These are phyloP conservation scores for Cyanocitta stelleri DNA, from an alignment of 2,113 vertebrate species.

Conservation along the genomic window DNA sequence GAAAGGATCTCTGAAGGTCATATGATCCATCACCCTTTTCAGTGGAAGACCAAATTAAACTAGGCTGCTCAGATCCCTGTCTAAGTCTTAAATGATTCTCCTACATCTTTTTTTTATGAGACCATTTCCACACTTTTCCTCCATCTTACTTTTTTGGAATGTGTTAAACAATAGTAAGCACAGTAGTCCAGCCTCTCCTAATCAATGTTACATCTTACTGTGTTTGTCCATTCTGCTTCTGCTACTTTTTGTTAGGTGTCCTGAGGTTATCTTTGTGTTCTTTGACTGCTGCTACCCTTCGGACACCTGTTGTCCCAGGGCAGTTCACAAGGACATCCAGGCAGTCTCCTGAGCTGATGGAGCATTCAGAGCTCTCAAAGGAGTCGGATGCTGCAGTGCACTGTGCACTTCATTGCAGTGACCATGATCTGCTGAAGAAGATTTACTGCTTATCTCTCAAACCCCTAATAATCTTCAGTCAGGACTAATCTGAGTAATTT, in stretches of 20 bases:
- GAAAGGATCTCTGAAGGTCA: not conserved
- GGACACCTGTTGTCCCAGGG: not conserved
- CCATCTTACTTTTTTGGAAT: not conserved
- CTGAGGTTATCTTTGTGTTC: not conserved
- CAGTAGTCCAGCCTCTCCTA: not conserved
- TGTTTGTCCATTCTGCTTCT: not conserved
- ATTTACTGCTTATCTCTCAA: not conserved
- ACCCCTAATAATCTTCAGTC: not conserved
- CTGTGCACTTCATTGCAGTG: not conserved
- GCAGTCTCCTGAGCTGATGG: not conserved
- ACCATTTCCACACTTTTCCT: not conserved
- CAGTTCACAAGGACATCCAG: not conserved
- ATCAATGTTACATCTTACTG: not conserved
- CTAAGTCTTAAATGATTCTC: not conserved
- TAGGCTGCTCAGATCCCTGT: not conserved
- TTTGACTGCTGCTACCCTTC: not conserved
- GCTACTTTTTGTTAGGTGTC: not conserved
- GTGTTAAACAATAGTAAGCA: not conserved
- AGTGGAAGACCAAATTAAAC: not conserved
- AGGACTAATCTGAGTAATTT: not conserved
- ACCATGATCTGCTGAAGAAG: not conserved
- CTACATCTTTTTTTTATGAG: not conserved
- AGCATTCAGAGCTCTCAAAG: not conserved
- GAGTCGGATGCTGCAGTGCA: fast-evolving
- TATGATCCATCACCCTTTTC: not conserved